Percentiles rank a stretch among this genome's conserved stretches.
phyloP scores from a whole-genome alignment of 2,113 vertebrate species.

The Bos javanicus region DNA sequence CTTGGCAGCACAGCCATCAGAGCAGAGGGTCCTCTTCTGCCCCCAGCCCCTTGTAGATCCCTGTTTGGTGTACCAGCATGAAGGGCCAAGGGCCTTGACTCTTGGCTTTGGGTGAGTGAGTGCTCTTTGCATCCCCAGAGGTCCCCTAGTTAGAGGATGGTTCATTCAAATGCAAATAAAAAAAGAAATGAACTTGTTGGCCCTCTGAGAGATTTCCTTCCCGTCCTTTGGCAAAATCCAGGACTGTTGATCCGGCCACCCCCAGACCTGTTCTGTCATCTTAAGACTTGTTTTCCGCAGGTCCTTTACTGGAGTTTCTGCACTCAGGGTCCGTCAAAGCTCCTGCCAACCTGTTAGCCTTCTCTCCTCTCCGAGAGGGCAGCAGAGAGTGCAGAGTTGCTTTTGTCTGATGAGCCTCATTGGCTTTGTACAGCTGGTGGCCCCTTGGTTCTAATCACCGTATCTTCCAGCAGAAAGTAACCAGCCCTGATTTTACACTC shows the following conservation, averaged over 20 bases:
- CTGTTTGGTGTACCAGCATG: not conserved
- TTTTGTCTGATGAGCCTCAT: slow-evolving; percentile 30
- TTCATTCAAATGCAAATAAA: not conserved
- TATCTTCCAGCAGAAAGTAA: not conserved
- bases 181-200: not conserved
- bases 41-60: not conserved
- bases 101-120: not conserved
- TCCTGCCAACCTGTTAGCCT: not conserved
- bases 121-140: not conserved
- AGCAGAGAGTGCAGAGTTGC: not conserved
- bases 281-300: not conserved
- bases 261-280: not conserved
- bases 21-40: fast-evolving
- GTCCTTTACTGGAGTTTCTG: not conserved
- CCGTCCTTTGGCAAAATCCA: not conserved
- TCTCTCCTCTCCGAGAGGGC: not conserved
- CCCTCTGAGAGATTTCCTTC: not conserved
- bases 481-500: not conserved
- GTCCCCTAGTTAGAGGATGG: not conserved
- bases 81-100: not conserved
- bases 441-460: slow-evolving; percentile 33
- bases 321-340: not conserved
- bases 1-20: fast-evolving
- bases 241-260: not conserved
- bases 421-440: slow-evolving; percentile 26